These are phyloP conservation scores for Synaphobranchus kaupii DNA, from an alignment of 2,797 vertebrate genomes.

Conservation along the genomic window DNA sequence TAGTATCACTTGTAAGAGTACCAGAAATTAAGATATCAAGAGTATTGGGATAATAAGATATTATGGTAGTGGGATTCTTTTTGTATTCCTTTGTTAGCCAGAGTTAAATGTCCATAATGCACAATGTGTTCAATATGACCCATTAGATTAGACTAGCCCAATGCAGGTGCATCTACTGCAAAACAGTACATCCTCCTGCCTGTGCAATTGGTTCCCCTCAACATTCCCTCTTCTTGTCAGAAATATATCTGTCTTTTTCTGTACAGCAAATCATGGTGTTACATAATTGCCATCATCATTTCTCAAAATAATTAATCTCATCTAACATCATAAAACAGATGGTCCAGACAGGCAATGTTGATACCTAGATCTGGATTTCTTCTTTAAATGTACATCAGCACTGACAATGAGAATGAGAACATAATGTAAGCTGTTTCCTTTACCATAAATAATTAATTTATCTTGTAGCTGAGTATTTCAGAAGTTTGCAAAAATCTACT, in stretches of 20 bases:
- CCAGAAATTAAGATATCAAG: too few relatives aligned
- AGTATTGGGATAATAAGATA: too few relatives aligned
- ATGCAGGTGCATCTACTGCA: too few relatives aligned
- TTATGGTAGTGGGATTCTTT: too few relatives aligned
- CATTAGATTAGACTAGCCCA: too few relatives aligned
- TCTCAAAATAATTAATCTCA: too few relatives aligned
- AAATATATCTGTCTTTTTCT: not conserved
- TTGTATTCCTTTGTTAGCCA: too few relatives aligned
- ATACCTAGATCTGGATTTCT: not conserved
- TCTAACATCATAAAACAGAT: not conserved
- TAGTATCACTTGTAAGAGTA: too few relatives aligned
- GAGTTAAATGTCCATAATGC: not conserved
- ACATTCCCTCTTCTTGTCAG: not conserved
- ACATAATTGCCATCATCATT: too few relatives aligned
- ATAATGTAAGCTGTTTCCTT: not conserved
- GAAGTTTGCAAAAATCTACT: conserved; percentile 11
- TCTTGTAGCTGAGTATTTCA: conserved; percentile 14
- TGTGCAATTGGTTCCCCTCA: not conserved
- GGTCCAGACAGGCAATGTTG: not conserved
- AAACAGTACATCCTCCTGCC: too few relatives aligned
- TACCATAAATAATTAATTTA: conserved; percentile 2
- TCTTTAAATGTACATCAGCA: not conserved
- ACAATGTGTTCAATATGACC: too few relatives aligned
- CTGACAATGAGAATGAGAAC: conserved; percentile 9
- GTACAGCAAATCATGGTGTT: too few relatives aligned